Evolutionary conservation across 1,140 invertebrate genomes (phyloP).

Genomic region (Homalodisca vitripennis): DNA sequence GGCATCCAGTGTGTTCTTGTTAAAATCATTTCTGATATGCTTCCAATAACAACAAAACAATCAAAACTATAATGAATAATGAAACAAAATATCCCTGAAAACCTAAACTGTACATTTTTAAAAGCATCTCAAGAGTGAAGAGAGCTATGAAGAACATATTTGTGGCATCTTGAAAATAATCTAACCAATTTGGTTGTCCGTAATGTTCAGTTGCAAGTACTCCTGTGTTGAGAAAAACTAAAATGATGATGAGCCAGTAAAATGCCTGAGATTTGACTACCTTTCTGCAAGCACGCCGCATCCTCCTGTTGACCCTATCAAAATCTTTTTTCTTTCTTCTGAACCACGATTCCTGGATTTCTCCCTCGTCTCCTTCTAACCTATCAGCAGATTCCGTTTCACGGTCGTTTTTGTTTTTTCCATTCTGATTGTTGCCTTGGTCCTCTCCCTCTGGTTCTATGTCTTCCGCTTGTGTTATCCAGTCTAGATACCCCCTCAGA

Average conservation of each 20-base stretch:
- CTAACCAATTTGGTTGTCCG: slow-evolving; percentile 88
- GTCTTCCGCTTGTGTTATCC: slow-evolving; percentile 99
- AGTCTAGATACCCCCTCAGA: slow-evolving; percentile 95
- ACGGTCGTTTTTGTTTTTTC: slow-evolving; percentile 64
- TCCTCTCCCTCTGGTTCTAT: slow-evolving; percentile 94
- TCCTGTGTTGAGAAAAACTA: slow-evolving; percentile 93
- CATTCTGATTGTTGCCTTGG: slow-evolving; percentile 60
- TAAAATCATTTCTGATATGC: slow-evolving; percentile 92
- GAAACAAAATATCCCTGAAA: slow-evolving; percentile 97
- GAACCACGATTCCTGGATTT: slow-evolving; percentile 75
- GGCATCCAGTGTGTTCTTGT: slow-evolving; percentile 83
- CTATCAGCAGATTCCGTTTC: slow-evolving; percentile 86
- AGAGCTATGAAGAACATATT: slow-evolving; percentile 98
- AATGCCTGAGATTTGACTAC: slow-evolving; percentile 98
- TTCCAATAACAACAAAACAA: slow-evolving; percentile 96
- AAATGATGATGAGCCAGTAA: slow-evolving; percentile 97
- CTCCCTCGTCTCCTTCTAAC: slow-evolving; percentile 74
- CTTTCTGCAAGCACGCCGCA: slow-evolving; percentile 85
- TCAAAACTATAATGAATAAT: slow-evolving; percentile 95
- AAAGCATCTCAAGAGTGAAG: slow-evolving; percentile 97
- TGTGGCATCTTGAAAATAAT: slow-evolving; percentile 94
- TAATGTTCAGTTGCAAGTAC: slow-evolving; percentile 98
- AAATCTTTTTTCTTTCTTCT: slow-evolving; percentile 79
- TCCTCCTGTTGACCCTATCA: slow-evolving; percentile 85
- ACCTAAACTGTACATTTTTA: slow-evolving; percentile 99